These are phyloP conservation scores for Crocallis elinguaria DNA, from an alignment of 2,888 invertebrate genomes.

Conservation along the genomic window DNA sequence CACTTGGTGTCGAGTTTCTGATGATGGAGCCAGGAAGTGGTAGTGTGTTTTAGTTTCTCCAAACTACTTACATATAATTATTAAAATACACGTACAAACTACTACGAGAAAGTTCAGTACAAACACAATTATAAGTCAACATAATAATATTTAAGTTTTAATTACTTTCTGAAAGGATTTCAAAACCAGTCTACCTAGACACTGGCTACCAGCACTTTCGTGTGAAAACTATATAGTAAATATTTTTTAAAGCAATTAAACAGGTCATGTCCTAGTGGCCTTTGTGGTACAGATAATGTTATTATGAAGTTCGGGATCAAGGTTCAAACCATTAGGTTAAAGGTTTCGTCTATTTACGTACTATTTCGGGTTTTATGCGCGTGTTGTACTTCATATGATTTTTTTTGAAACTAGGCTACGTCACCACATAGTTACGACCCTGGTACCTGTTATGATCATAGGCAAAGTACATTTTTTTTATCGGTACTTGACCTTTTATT, in stretches of 20 bases:
- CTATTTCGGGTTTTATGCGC: too few species aligned
- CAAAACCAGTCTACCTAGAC: constrained; percentile 5
- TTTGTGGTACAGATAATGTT: constrained; percentile 8
- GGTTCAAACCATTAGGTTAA: neutral
- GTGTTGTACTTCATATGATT: too few species aligned
- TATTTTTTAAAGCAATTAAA: constrained; percentile 8
- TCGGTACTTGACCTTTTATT: too few species aligned
- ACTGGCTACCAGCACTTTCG: constrained; percentile 4
- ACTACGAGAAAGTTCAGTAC: constrained; percentile 9
- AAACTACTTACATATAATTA: too few species aligned
- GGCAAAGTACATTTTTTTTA: too few species aligned
- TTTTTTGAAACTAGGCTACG: too few species aligned
- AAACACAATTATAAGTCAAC: constrained; percentile 16
- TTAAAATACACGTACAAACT: neutral
- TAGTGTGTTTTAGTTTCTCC: neutral
- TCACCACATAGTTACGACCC: too few species aligned
- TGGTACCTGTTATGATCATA: too few species aligned
- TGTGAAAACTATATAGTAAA: constrained; percentile 11
- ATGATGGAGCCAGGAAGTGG: too few species aligned
- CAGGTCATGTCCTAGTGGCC: constrained; percentile 1
- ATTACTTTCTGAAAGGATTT: constrained; percentile 30
- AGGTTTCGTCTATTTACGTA: too few species aligned
- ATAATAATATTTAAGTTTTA: constrained; percentile 27
- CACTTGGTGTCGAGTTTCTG: too few species aligned
- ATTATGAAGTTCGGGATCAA: constrained; percentile 13